Conservation (phyloP, 2,888 invertebrate species). For the Hydroisotoma schaefferi region DNA sequence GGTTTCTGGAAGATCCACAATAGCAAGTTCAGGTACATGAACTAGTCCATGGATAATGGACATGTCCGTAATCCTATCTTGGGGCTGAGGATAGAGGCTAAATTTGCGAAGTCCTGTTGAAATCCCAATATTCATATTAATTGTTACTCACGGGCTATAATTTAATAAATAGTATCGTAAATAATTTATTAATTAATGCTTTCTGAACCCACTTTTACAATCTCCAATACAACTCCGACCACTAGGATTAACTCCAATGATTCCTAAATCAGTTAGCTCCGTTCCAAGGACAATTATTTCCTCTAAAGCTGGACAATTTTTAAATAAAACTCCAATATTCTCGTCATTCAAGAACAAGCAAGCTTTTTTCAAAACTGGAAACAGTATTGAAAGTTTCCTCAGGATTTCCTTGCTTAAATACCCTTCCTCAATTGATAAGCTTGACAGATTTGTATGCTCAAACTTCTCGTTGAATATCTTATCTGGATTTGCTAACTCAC, state of each 20-base stretch:
- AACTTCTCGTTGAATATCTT: slow-evolving; percentile 13
- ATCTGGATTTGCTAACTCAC: slow-evolving; percentile 25
- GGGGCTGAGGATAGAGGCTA: slow-evolving; percentile 37
- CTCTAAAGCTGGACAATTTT: slow-evolving; percentile 18
- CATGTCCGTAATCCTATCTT: slow-evolving; percentile 33
- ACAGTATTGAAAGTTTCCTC: slow-evolving; percentile 20
- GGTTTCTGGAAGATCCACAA: slow-evolving; percentile 38
- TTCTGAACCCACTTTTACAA: slow-evolving; percentile 31
- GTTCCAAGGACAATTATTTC: slow-evolving; percentile 38
- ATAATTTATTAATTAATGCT: neutral
- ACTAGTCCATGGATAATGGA: slow-evolving; percentile 34
- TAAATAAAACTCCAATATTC: slow-evolving; percentile 31
- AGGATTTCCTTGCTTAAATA: slow-evolving; percentile 26
- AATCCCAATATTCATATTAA: neutral
- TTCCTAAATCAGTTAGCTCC: slow-evolving; percentile 35
- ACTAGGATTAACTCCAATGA: slow-evolving; percentile 31
- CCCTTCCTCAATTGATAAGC: slow-evolving; percentile 37
- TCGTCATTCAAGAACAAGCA: slow-evolving; percentile 38
- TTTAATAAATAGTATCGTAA: neutral
- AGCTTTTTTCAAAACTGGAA: slow-evolving; percentile 27
- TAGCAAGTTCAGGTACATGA: slow-evolving; percentile 30
- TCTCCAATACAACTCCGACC: slow-evolving; percentile 33
- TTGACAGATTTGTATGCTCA: slow-evolving; percentile 14
- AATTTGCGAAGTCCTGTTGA: slow-evolving; percentile 37
- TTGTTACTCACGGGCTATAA: neutral